Percentiles rank a stretch among this genome's conserved stretches.
Conservation (phyloP, 2,113 vertebrate genomes). For the Spizaetus ornatus region DNA sequence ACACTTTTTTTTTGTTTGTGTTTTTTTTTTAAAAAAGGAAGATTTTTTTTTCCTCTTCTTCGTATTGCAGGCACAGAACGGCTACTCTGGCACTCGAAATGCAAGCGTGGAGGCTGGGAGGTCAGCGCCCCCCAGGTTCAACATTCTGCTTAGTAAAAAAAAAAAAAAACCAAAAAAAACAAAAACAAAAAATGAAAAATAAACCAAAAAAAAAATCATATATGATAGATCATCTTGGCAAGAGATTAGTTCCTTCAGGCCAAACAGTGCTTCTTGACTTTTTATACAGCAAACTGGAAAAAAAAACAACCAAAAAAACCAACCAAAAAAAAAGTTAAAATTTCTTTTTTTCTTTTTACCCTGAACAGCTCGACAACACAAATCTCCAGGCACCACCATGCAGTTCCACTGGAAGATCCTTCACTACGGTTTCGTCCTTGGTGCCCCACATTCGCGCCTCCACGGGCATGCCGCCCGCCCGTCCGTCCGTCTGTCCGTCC, state of each 20-base stretch:
- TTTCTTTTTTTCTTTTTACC: neutral
- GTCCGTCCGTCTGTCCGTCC: neutral
- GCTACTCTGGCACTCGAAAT: conserved; percentile 38
- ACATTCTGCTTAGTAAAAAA: conserved; percentile 31
- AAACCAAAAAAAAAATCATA: neutral
- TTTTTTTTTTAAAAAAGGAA: neutral
- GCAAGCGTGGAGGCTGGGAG: neutral
- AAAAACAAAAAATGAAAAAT: neutral
- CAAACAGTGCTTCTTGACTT: conserved; percentile 73
- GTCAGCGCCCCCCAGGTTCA: neutral
- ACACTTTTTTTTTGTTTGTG: neutral
- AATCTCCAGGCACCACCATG: conserved; percentile 15
- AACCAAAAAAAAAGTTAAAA: neutral
- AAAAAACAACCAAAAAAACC: neutral
- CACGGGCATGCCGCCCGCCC: neutral
- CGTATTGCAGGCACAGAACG: conserved; percentile 65
- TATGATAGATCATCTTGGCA: conserved; percentile 57
- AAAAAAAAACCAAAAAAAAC: neutral
- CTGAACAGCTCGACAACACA: conserved; percentile 38
- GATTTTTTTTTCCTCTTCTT: conserved; percentile 37
- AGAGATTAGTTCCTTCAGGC: conserved; percentile 68
- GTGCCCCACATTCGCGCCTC: neutral
- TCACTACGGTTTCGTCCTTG: neutral
- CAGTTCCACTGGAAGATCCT: conserved; percentile 43
- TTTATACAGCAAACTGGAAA: conserved; percentile 46